Evolutionary conservation across 2,888 invertebrate species (phyloP).

Genomic region (Timema podura): DNA sequence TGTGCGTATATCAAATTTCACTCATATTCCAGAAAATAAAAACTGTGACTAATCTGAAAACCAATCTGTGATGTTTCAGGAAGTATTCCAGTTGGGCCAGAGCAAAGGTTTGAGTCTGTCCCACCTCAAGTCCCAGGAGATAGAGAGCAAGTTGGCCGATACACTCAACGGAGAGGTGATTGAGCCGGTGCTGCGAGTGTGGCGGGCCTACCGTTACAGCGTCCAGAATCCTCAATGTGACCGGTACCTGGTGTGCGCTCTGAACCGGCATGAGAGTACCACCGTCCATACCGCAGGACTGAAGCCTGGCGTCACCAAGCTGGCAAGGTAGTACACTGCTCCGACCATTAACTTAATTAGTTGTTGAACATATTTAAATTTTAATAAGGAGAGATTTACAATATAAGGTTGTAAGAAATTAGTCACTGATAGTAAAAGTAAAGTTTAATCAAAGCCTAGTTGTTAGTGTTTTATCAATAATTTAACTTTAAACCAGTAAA

Average conservation of each 20-base stretch:
- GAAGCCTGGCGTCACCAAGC: constrained; percentile 66
- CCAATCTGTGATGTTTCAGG: constrained; percentile 45
- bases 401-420: no score
- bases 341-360: background rate
- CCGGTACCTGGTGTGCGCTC: constrained; percentile 71
- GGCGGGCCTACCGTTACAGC: constrained; percentile 74
- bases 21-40: no score
- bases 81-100: constrained; percentile 66
- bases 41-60: no score
- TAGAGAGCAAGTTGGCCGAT: constrained; percentile 72
- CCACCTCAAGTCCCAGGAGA: constrained; percentile 62
- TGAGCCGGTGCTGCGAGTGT: constrained; percentile 75
- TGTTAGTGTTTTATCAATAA: no score
- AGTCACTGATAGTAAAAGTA: no score
- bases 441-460: no score
- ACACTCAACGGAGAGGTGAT: constrained; percentile 78
- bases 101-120: constrained; percentile 61
- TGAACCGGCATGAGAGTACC: constrained; percentile 58
- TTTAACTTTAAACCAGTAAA: no score
- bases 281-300: constrained; percentile 56
- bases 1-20: no score
- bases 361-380: no score
- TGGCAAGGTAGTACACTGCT: constrained; percentile 46
- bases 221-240: constrained; percentile 67
- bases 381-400: no score